These are phyloP conservation scores for Urocynchramus pylzowi DNA, from an alignment of 2,113 vertebrate genomes.

Conservation along the genomic window DNA sequence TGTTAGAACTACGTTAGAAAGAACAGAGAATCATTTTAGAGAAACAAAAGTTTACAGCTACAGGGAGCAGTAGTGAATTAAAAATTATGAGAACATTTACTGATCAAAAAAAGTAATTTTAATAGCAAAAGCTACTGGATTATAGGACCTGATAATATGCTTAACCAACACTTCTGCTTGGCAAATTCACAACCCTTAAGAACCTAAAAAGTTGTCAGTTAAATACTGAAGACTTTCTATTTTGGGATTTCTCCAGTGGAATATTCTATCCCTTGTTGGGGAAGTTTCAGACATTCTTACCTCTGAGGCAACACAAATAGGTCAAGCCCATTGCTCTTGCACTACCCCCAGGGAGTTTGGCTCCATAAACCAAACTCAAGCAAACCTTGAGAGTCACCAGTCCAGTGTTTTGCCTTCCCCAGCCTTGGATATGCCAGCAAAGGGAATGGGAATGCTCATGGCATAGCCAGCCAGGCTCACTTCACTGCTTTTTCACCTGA, in stretches of 20 bases:
- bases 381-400: background rate
- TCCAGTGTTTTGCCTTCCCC: background rate
- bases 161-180: background rate
- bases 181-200: background rate
- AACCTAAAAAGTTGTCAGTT: background rate
- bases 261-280: background rate
- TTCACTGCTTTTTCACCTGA: background rate
- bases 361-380: background rate
- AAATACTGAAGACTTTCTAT: background rate
- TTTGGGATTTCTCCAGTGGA: background rate
- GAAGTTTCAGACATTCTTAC: background rate
- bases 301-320: background rate
- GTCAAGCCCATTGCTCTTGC: background rate
- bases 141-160: background rate
- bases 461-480: background rate
- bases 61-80: background rate
- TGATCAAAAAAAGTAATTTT: background rate
- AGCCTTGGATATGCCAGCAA: background rate
- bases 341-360: too few relatives aligned
- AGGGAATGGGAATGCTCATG: fast-evolving
- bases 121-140: background rate
- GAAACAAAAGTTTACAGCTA: background rate
- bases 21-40: background rate
- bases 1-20: background rate
- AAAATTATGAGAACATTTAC: background rate